Evolutionary conservation across 2,113 vertebrate species (phyloP), one percentile per base, ranked within the genome.

Genomic region (Kryptolebias marmoratus): DNA sequence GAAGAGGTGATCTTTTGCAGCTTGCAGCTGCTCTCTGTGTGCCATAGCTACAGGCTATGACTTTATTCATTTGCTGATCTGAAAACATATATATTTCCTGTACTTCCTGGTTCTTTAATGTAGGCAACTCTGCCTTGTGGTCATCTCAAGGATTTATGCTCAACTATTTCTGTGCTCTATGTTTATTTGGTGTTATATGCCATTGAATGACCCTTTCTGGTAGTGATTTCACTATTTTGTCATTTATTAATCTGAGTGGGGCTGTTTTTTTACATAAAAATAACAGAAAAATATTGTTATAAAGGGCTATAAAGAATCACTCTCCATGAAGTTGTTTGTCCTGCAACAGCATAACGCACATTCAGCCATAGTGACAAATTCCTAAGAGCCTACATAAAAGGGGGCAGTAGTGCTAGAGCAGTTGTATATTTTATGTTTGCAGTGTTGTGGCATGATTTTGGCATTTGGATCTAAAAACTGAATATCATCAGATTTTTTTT

Each of bases 31-130:
- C n/a, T 49, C 15, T 56, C 10, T 27, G n/a, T 32, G 13, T 47
- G 47, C 58, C 54, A 50, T 9, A 47, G 67, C 71, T 74, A 5
- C n/a, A 45, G 65, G 69, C 50, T n/a, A 45, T 30, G 1, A 39
- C 78, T 80, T 60, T 32, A 80, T 67, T 60, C 18, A 74, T 75
- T 62, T 71, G 53, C 16, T 36, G 67, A 69, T 76, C 71, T 75
- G 76, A 64, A 68, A 66, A 59, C 54, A 36, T 54, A 73, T 68
- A 36, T 52, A n/a, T 52, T 52, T 52, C 18, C 47, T 49, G 12
- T 49, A 84, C 68, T 70, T 80, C 14, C n/a, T n/a, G 42, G 27
- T 82, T 71, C 59, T 69, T 50, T 44, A 67, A 54, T 0, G 4
- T 74, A 71, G 74, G 67, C 72, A 75, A 47, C 52, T 59, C 44